phyloP scores from a whole-genome alignment of 1,140 invertebrate genomes.

The Drosophila dunni region DNA sequence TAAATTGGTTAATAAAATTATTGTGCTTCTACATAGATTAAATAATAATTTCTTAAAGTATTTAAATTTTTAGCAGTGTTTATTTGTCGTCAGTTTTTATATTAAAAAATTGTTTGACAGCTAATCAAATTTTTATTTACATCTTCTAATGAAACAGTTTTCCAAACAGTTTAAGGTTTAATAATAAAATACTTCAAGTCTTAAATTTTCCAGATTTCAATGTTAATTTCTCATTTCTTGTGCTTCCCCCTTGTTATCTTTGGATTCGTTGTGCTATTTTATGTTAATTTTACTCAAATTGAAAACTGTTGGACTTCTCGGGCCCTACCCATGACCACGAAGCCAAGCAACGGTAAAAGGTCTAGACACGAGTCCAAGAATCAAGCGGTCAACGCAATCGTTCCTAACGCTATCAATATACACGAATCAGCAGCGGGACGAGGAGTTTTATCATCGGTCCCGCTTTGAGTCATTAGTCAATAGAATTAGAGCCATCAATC shows the following conservation, averaged over 20 bases:
- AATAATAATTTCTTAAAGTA: too few relatives aligned
- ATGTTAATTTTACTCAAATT: background rate
- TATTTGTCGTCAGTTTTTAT: too few relatives aligned
- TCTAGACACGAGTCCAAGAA: background rate
- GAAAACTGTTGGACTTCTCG: background rate
- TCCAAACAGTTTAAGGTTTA: background rate
- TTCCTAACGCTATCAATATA: background rate
- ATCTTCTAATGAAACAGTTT: too few relatives aligned
- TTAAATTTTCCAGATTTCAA: background rate
- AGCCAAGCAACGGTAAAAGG: constrained; percentile 24
- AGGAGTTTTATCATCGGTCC: constrained; percentile 27
- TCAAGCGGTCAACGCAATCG: background rate
- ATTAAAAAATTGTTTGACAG: too few relatives aligned
- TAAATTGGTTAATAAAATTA: too few relatives aligned
- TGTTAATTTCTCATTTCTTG: background rate
- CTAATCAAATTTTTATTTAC: too few relatives aligned
- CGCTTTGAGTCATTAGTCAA: constrained; percentile 67
- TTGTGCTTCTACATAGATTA: too few relatives aligned
- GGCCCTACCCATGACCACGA: constrained; percentile 19
- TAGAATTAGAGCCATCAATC: constrained; percentile 59
- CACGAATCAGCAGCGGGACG: background rate
- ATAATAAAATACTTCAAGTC: background rate
- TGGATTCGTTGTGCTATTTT: constrained; percentile 5
- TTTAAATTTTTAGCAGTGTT: too few relatives aligned
- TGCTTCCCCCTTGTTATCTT: background rate